Base-by-base conservation (phyloP, 2,113 vertebrate species). In the Donacobius atricapilla region DNA sequence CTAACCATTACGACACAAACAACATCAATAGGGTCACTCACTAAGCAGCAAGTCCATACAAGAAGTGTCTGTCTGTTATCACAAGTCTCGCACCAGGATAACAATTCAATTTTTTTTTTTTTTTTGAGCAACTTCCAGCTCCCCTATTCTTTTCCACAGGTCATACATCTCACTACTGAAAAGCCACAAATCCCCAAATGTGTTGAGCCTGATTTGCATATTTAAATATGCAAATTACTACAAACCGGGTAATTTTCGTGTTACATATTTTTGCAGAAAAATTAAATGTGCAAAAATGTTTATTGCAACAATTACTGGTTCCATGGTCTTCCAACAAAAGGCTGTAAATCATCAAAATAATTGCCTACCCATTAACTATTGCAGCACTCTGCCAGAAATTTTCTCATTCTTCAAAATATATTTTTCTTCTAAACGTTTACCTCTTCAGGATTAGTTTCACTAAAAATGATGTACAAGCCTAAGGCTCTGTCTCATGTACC, bases 331-430 rank as follows among this genome's bases (percentile, higher is more conserved):
- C 70, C 85, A 96, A 93, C 90, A 83, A 95, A 95, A 80, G 69
- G 83, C 75, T 73, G 87, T 47, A 93, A 77, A 81, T 71, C 77
- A 92, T 35, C 90, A 92, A 95, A 96, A 96, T 97, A 97, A 96
- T 95, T 97, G 94, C 92, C 94, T 76, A 94, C 83, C 86, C 90
- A 97, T 96, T 96, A 95, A 83, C 96, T 89, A 75, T 88, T 92
- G 93, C 94, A 93, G 79, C 56, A 71, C 72, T 70, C 68, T 83
- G 96, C 76, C 94, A 93, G 80, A 92, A 96, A 94, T 87, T 63
- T 81, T 93, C 68, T 89, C 72, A 44, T 92, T 95, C 83, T 90
- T 78, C 48, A 93, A 53, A 87, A 94, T 76, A 37, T 25, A 68
- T 60, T 83, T 75, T 90, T 68, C 76, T 89, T 87, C 40, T 76